Evolutionary conservation across 2,797 vertebrate genomes (phyloP).

Genomic region (Anniella stebbinsi): DNA sequence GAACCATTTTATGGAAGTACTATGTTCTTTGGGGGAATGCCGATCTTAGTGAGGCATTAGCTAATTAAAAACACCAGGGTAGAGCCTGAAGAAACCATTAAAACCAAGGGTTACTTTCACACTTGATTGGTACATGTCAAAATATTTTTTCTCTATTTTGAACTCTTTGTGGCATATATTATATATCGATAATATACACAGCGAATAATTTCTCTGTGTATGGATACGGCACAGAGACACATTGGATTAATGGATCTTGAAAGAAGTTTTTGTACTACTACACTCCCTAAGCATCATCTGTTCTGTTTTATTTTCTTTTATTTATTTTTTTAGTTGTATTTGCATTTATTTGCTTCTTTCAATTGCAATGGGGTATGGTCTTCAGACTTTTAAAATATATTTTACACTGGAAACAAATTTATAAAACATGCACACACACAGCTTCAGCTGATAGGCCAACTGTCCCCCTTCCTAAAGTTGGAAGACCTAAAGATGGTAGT

Average conservation of each 20-base stretch:
- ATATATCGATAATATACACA: conserved; percentile 29
- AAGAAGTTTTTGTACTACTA: background rate
- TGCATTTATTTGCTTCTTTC: background rate
- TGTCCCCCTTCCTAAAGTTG: too few relatives aligned
- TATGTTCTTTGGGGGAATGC: conserved; percentile 67
- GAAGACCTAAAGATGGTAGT: too few relatives aligned
- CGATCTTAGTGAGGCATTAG: conserved; percentile 69
- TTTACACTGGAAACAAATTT: conserved; percentile 3
- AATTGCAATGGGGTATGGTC: background rate
- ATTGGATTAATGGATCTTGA: conserved; percentile 10
- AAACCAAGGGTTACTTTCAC: conserved; percentile 79
- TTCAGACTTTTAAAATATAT: background rate
- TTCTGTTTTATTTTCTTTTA: background rate
- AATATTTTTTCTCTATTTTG: conserved; percentile 59
- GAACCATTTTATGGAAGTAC: conserved; percentile 66
- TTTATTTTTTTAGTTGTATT: background rate
- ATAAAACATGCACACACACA: background rate
- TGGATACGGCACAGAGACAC: fast-evolving
- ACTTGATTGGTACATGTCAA: conserved; percentile 74
- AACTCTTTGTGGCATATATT: conserved; percentile 47
- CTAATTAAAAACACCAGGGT: conserved; percentile 77
- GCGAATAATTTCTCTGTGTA: background rate
- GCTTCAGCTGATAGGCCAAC: too few relatives aligned
- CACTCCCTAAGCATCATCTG: background rate
- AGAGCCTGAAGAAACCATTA: conserved; percentile 75